phyloP scores from a whole-genome alignment of 2,888 invertebrate species.

The Hypomecis atomaria region DNA sequence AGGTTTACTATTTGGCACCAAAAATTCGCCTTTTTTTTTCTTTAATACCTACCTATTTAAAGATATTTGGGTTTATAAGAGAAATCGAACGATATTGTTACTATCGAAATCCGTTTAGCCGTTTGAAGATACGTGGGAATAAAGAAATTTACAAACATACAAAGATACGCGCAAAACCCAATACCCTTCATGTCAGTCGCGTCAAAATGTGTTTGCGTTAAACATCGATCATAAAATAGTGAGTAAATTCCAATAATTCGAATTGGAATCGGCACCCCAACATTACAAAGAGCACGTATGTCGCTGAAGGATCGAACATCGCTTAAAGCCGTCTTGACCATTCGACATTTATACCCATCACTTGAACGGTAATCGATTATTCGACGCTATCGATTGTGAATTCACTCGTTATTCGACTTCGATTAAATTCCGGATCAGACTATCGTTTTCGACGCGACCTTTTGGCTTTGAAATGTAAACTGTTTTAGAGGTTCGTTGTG shows the following conservation, averaged over 20 bases:
- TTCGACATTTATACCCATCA: slow-evolving; percentile 39
- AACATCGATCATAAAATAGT: not conserved
- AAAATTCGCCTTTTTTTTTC: too few relatives aligned
- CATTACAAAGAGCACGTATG: slow-evolving; percentile 24
- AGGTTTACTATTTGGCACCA: too few relatives aligned
- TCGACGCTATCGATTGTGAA: slow-evolving; percentile 37
- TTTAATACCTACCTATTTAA: too few relatives aligned
- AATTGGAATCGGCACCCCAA: slow-evolving; percentile 9
- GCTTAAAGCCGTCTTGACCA: slow-evolving; percentile 29
- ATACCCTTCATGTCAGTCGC: too few relatives aligned
- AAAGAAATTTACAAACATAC: too few relatives aligned
- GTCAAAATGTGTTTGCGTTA: too few relatives aligned
- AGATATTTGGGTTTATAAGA: too few relatives aligned
- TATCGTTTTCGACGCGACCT: slow-evolving; percentile 18
- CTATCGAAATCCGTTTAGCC: too few relatives aligned
- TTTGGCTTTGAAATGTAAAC: slow-evolving; percentile 9
- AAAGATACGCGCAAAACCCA: too few relatives aligned
- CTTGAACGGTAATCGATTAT: slow-evolving; percentile 40
- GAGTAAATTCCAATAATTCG: slow-evolving; percentile 18
- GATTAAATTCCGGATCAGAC: slow-evolving; percentile 33
- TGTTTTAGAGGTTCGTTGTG: not conserved
- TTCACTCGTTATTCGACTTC: slow-evolving; percentile 37
- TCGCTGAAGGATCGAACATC: slow-evolving; percentile 25
- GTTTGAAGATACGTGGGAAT: too few relatives aligned
- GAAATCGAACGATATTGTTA: too few relatives aligned